Conservation (phyloP, 2,888 invertebrate species). For the Tetranychus truncatus region DNA sequence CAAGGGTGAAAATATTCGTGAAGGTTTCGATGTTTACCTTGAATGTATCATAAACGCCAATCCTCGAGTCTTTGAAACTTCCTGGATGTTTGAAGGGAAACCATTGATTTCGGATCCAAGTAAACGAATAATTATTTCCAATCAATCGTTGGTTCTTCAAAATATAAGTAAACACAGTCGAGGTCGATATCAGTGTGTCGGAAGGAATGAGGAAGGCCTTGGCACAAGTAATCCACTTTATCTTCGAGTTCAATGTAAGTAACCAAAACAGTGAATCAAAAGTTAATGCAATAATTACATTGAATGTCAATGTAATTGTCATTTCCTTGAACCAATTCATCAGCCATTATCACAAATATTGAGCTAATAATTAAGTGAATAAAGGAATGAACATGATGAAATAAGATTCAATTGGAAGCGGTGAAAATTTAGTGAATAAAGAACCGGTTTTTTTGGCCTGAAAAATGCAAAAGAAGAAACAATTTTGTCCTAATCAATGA, state of each 20-base stretch:
- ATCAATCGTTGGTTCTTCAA: slow-evolving; percentile 75
- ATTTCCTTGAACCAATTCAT: background rate
- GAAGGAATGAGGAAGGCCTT: slow-evolving; percentile 25
- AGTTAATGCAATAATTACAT: background rate
- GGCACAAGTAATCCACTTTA: slow-evolving; percentile 22
- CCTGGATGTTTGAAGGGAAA: slow-evolving; percentile 25
- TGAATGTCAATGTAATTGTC: background rate
- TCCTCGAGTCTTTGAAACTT: slow-evolving; percentile 25
- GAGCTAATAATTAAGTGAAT: background rate
- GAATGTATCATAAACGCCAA: slow-evolving; percentile 26
- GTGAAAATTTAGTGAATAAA: background rate
- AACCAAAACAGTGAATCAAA: background rate
- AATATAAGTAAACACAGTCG: slow-evolving; percentile 56
- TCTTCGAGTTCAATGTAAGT: slow-evolving; percentile 23
- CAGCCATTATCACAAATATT: background rate
- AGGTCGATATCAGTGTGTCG: slow-evolving; percentile 26
- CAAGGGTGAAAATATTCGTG: slow-evolving; percentile 57
- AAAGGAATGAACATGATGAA: too few relatives aligned
- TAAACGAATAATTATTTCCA: slow-evolving; percentile 52
- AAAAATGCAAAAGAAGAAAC: too few relatives aligned
- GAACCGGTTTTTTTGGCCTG: background rate
- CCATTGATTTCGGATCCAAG: slow-evolving; percentile 24
- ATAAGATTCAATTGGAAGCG: background rate
- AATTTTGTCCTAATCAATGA: background rate
- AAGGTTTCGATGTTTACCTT: slow-evolving; percentile 25